Evolutionary conservation across 2,888 invertebrate genomes (phyloP).

Genomic region (Xestia c-nigrum): DNA sequence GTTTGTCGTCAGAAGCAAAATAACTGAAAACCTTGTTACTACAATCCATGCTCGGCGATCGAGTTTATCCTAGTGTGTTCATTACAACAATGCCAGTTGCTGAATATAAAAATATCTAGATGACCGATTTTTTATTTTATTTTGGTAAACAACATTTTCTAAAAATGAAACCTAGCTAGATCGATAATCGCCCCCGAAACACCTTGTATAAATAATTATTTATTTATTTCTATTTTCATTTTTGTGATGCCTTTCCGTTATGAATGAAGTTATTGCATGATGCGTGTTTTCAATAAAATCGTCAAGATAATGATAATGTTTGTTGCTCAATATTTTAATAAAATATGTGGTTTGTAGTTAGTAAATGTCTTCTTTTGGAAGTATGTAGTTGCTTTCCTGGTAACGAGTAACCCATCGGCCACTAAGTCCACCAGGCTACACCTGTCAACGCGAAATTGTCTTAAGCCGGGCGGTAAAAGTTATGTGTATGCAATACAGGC

Average conservation of each 20-base stretch:
- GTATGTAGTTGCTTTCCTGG: background rate
- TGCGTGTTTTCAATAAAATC: background rate
- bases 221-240: background rate
- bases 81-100: too few species aligned
- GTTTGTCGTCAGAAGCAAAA: too few species aligned
- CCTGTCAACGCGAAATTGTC: too few species aligned
- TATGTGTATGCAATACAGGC: background rate
- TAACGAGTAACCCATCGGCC: background rate
- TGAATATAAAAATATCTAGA: too few species aligned
- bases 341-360: constrained; percentile 1
- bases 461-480: background rate
- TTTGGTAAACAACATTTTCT: too few species aligned
- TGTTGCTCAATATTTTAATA: background rate
- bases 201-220: background rate
- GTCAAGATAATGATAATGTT: background rate
- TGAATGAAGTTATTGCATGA: constrained; percentile 1
- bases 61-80: too few species aligned
- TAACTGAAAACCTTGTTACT: too few species aligned
- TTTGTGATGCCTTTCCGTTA: background rate
- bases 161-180: too few species aligned
- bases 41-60: too few species aligned
- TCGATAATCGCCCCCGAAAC: too few species aligned
- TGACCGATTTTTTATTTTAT: too few species aligned
- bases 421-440: background rate
- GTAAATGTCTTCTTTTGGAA: background rate